These are phyloP conservation scores for Psilanteris sp. DNA, from an alignment of 1,140 invertebrate genomes.

Conservation along the genomic window DNA sequence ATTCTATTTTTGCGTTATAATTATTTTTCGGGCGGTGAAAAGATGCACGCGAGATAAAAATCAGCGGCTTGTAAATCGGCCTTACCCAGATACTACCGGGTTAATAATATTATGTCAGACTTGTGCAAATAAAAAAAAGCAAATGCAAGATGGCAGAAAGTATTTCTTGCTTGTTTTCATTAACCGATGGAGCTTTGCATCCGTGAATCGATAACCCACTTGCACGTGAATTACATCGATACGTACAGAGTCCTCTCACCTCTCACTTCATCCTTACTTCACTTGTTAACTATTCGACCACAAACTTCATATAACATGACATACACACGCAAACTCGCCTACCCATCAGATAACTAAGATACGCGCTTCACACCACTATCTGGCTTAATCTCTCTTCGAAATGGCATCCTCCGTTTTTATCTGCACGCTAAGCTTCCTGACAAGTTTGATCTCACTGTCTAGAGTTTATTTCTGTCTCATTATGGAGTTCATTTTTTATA, in stretches of 20 bases:
- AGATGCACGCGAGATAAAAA: slow-evolving; percentile 2
- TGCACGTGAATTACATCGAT: slow-evolving; percentile 75
- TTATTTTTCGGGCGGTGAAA: slow-evolving; percentile 8
- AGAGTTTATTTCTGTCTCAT: slow-evolving; percentile 10
- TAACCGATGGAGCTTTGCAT: slow-evolving; percentile 73
- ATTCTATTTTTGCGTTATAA: slow-evolving; percentile 1
- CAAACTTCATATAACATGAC: slow-evolving; percentile 64
- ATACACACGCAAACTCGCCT: slow-evolving; percentile 63
- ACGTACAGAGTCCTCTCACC: slow-evolving; percentile 64
- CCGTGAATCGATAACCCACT: slow-evolving; percentile 78
- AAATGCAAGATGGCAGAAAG: slow-evolving; percentile 45
- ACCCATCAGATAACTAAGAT: slow-evolving; percentile 54
- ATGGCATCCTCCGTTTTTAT: slow-evolving; percentile 15
- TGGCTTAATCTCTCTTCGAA: slow-evolving; percentile 20
- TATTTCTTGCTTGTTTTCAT: slow-evolving; percentile 72
- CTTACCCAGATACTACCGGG: background rate
- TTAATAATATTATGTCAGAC: slow-evolving; percentile 32
- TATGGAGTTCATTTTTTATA: slow-evolving; percentile 12
- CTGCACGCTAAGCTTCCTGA: background rate
- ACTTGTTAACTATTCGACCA: slow-evolving; percentile 73
- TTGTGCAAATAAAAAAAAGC: slow-evolving; percentile 31
- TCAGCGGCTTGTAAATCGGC: background rate
- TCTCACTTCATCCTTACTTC: slow-evolving; percentile 68
- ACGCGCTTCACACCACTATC: slow-evolving; percentile 32
- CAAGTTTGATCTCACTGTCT: no score